Conservation (phyloP, 2,113 vertebrate species). For the Neolamprologus sp. region DNA sequence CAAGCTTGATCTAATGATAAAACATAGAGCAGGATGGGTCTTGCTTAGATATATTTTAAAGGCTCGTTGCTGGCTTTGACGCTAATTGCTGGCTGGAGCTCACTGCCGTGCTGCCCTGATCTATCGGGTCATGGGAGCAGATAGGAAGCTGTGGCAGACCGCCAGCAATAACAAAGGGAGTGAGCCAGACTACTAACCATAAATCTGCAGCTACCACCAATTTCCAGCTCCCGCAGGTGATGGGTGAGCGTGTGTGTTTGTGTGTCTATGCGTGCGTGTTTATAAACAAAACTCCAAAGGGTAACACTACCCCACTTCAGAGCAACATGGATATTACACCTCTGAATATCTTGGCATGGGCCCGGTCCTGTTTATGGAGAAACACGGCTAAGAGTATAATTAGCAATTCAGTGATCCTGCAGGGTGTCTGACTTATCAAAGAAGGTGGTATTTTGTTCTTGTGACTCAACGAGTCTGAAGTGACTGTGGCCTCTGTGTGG, state of each 20-base stretch:
- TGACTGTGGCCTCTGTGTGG: constrained; percentile 24
- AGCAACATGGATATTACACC: constrained; percentile 74
- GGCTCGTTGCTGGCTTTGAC: constrained; percentile 64
- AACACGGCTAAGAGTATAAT: constrained; percentile 72
- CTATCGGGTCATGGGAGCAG: constrained; percentile 70
- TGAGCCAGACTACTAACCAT: constrained; percentile 55
- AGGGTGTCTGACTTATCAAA: constrained; percentile 69
- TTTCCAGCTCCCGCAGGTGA: constrained; percentile 72
- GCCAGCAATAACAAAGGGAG: constrained; percentile 70
- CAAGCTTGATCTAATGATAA: constrained; percentile 30
- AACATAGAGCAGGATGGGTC: constrained; percentile 34
- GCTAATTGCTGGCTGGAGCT: constrained; percentile 43
- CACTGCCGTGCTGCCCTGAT: constrained; percentile 65
- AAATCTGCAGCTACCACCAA: constrained; percentile 72
- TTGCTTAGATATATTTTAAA: constrained; percentile 38
- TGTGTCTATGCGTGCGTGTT: constrained; percentile 20
- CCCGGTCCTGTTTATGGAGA: constrained; percentile 65
- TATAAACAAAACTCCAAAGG: constrained; percentile 78
- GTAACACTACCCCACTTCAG: constrained; percentile 65
- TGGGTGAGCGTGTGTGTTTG: constrained; percentile 5
- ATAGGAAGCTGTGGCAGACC: constrained; percentile 67
- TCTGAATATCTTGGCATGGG: constrained; percentile 59
- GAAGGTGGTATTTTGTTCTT: constrained; percentile 56
- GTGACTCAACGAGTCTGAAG: constrained; percentile 45
- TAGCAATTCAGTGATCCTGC: constrained; percentile 61